Evolutionary conservation across 1,140 invertebrate genomes (phyloP).

Genomic region (Dolichoris vasculosae): DNA sequence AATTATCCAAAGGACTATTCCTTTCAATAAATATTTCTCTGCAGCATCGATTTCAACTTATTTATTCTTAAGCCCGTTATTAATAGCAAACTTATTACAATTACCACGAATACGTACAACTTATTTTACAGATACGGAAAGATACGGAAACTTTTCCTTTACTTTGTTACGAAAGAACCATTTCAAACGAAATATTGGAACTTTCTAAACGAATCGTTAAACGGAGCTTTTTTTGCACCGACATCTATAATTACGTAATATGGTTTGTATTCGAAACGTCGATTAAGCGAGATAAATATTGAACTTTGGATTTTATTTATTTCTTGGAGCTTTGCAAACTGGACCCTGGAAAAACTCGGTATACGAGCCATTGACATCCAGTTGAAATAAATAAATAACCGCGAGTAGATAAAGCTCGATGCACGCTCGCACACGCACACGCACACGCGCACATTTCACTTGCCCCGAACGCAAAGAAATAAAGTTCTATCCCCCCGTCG

Average conservation of each 20-base stretch:
- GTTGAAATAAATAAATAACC: not conserved
- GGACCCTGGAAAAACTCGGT: not conserved
- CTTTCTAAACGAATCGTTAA: not conserved
- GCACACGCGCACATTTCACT: not conserved
- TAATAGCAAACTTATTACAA: not conserved
- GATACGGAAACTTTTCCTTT: not conserved
- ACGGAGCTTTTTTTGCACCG: not conserved
- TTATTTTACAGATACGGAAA: not conserved
- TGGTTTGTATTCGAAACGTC: too few relatives aligned
- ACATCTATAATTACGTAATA: not conserved
- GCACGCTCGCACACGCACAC: not conserved
- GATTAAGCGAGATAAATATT: too few relatives aligned
- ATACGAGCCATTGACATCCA: not conserved
- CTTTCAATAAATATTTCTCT: not conserved
- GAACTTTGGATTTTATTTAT: not conserved
- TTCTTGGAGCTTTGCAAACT: not conserved
- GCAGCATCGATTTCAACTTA: not conserved
- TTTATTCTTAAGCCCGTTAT: not conserved
- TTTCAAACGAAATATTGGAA: too few relatives aligned
- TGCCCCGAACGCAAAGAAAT: slow-evolving; percentile 60
- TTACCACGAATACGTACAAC: not conserved
- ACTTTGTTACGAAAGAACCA: not conserved
- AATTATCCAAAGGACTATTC: not conserved
- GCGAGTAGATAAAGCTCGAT: not conserved
- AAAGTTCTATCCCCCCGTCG: not conserved